These are phyloP conservation scores for Leucosticte australis DNA, from an alignment of 2,113 vertebrate species.

Conservation along the genomic window DNA sequence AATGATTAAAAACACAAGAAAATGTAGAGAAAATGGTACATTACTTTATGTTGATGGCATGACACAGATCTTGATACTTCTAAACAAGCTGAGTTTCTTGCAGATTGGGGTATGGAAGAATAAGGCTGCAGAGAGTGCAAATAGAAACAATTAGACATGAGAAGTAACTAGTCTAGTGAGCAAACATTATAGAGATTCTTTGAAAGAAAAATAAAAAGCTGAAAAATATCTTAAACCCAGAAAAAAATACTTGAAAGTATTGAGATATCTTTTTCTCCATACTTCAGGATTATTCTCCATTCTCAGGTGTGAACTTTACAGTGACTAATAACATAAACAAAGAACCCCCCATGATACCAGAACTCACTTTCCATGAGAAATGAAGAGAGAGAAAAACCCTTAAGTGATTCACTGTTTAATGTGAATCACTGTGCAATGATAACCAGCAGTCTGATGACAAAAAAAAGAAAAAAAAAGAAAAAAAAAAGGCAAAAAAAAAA, in stretches of 20 bases:
- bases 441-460: not conserved
- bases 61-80: not conserved
- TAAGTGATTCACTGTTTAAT: not conserved
- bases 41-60: not conserved
- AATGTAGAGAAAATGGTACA: not conserved
- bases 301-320: not conserved
- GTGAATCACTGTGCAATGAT: not conserved
- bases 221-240: not conserved
- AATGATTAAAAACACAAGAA: not conserved
- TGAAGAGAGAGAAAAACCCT: not conserved
- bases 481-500: not conserved
- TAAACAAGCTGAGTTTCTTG: not conserved
- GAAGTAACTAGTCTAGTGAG: not conserved
- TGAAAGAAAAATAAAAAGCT: not conserved
- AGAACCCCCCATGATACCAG: not conserved
- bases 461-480: not conserved
- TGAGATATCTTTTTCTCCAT: not conserved
- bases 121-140: not conserved
- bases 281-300: not conserved
- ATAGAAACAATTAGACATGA: not conserved
- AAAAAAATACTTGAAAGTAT: not conserved
- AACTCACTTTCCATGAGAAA: not conserved
- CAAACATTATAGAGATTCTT: not conserved
- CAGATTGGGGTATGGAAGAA: not conserved
- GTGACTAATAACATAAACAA: conserved; percentile 27